Evolutionary conservation across 2,888 invertebrate species (phyloP).

Genomic region (Pheosia tremula): DNA sequence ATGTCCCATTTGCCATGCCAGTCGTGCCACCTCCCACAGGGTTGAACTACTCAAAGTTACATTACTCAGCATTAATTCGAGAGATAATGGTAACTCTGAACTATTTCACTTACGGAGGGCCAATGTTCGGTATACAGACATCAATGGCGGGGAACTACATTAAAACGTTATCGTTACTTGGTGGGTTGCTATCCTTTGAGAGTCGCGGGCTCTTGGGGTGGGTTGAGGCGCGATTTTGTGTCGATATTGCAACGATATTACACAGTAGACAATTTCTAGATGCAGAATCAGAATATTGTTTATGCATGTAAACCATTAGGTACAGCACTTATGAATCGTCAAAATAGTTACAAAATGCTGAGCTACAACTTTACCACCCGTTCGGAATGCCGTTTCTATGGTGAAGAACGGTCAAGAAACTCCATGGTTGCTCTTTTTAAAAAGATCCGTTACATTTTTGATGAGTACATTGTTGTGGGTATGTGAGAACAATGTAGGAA

Average conservation of each 20-base stretch:
- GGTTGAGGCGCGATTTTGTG: conserved; percentile 18
- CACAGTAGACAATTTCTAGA: neutral
- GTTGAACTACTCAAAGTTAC: conserved; percentile 34
- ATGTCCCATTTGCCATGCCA: neutral
- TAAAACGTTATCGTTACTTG: conserved; percentile 48
- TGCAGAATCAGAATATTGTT: too few relatives aligned
- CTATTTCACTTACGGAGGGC: conserved; percentile 38
- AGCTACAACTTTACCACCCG: too few relatives aligned
- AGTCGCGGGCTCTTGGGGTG: conserved; percentile 31
- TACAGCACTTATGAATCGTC: too few relatives aligned
- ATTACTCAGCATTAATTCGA: conserved; percentile 33
- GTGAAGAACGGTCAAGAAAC: too few relatives aligned
- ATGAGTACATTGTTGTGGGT: too few relatives aligned
- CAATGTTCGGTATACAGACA: conserved; percentile 27
- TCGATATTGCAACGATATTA: conserved; percentile 19
- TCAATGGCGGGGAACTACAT: conserved; percentile 51
- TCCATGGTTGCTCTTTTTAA: too few relatives aligned
- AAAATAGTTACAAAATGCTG: too few relatives aligned
- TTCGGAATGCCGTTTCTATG: too few relatives aligned
- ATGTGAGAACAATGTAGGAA: too few relatives aligned
- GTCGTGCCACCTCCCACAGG: conserved; percentile 24
- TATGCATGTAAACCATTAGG: too few relatives aligned
- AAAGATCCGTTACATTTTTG: too few relatives aligned
- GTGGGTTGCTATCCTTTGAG: conserved; percentile 55
- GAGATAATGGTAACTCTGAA: conserved; percentile 33